Evolutionary conservation across 2,888 invertebrate species (phyloP).

Genomic region (Xanthia togata): DNA sequence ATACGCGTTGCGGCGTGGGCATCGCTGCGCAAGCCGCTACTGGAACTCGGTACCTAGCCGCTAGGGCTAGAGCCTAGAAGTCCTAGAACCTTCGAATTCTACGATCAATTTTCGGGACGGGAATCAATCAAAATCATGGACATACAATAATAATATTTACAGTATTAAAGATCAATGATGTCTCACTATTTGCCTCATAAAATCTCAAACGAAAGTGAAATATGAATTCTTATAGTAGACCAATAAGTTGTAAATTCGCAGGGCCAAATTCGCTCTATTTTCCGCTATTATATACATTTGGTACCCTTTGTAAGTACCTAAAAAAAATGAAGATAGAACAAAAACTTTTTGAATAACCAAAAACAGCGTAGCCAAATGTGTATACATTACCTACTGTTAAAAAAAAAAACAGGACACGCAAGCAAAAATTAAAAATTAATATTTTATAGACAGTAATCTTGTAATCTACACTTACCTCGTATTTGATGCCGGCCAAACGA

Average conservation of each 20-base stretch:
- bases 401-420: constrained; percentile 54
- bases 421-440: constrained; percentile 41
- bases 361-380: constrained; percentile 40
- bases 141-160: not conserved
- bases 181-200: not conserved
- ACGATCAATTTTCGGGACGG: not conserved
- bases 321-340: not conserved
- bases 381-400: not conserved
- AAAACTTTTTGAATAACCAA: not conserved
- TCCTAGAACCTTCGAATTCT: not conserved
- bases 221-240: not conserved
- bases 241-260: constrained; percentile 51
- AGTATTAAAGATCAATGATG: not conserved
- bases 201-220: not conserved
- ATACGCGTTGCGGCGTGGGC: not conserved
- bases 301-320: not conserved
- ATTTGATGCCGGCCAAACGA: constrained; percentile 96
- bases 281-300: not conserved
- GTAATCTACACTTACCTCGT: constrained; percentile 93
- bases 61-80: not conserved
- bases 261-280: constrained; percentile 58
- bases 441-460: constrained; percentile 4
- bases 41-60: not conserved
- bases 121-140: not conserved
- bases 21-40: constrained; percentile 2